Conservation (phyloP, 2,888 invertebrate species). For the Nomada goodeniana region DNA sequence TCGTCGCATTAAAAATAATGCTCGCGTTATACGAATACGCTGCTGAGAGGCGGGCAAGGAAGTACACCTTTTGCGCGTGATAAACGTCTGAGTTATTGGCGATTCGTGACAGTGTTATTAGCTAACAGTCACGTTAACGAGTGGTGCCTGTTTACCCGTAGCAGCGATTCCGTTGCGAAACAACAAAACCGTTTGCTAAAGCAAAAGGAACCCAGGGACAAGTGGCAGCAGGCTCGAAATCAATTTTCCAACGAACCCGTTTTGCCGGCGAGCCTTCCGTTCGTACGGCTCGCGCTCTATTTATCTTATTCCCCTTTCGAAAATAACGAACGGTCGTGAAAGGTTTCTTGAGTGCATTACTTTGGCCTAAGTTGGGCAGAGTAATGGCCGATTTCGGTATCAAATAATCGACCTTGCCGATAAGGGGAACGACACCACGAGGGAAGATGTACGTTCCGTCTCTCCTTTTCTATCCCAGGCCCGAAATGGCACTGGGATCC, state of each 20-base stretch:
- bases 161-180: neutral
- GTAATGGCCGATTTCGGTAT: neutral
- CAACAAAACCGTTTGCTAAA: too few species aligned
- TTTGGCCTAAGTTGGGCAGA: neutral
- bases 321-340: neutral
- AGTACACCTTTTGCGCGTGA: slow-evolving; percentile 14
- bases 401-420: slow-evolving; percentile 34
- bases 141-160: neutral
- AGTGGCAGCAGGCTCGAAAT: neutral
- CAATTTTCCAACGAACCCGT: neutral
- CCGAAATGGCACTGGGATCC: slow-evolving; percentile 13
- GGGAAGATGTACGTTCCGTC: slow-evolving; percentile 11
- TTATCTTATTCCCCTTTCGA: too few species aligned
- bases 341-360: neutral
- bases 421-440: slow-evolving; percentile 25
- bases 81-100: slow-evolving; percentile 21
- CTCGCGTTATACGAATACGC: slow-evolving; percentile 10
- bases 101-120: slow-evolving; percentile 3
- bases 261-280: too few species aligned
- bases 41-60: slow-evolving; percentile 13
- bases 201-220: neutral
- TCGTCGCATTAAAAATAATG: slow-evolving; percentile 46
- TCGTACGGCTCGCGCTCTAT: too few species aligned
- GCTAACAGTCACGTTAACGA: neutral
- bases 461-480: too few species aligned